Evolutionary conservation across 2,888 invertebrate genomes (phyloP), one percentile per base, ranked within the genome.

Genomic region (Plagodis dolabraria): DNA sequence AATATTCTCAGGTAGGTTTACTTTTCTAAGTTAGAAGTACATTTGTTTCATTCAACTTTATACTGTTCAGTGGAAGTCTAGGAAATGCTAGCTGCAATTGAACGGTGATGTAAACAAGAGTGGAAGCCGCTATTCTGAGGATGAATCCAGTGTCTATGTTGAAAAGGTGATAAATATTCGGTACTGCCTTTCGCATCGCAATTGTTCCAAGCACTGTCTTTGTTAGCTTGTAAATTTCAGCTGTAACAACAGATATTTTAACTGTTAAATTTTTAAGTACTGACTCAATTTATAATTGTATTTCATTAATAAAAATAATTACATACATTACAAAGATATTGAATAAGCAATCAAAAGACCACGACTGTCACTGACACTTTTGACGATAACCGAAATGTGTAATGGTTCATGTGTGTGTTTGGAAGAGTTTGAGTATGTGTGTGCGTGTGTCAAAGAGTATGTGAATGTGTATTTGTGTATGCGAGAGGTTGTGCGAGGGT

Each of bases 81-180:
- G 79, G 75, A 51, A 83, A 79, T 0, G 82, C 78, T 8, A 87
- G 53, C 54, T 86, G 86, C 10, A 88, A 61, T 57, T 86, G 86
- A 8, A 85, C 82, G 5, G 83, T 87, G 5, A 87, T 77, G 57
- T 85, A 88, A 5, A 87, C 80, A 35, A 86, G 78, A 1, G 83
- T 81, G 0, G 86, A 82, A 0, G 82, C 80, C 0, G 75, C 78
- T 7, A 83, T 62, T 6, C 74, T 72, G 10, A 86, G 60, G 5
- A 80, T 54, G 12, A 80, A 62, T 0, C 77, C 74, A 0, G 81
- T 72, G 60, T 84, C 78, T 36, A 76, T 71, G 36, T 57, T 66
- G 43, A 77, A 81, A 8, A 87, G 47, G 1, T 72, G 75, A 59
- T 80, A 86, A 5, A 83, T 22, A 33, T 53, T 47, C 0, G 77